Evolutionary conservation across 2,888 invertebrate genomes (phyloP), one percentile per base, ranked within the genome.

Genomic region (Achlya flavicornis): DNA sequence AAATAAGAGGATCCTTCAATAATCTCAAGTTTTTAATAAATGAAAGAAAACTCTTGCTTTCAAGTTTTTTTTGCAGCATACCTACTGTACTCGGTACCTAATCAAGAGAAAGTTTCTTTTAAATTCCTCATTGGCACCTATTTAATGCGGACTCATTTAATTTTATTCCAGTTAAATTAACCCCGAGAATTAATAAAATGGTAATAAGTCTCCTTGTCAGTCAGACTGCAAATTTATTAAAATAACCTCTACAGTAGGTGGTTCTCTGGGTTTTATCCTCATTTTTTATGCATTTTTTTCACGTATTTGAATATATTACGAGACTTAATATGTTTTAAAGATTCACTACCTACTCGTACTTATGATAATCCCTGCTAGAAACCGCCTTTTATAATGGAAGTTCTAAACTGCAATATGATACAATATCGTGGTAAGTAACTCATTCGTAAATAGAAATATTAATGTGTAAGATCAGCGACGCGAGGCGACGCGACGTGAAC

Each of bases 161-260:
- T 41, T 41, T 41, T 41, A 41, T 80, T 84, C 80, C 77, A 86
- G 85, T 86, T 84, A 83, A 87, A 88, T 89, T 87, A 85, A 83
- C 81, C 73, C 73, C 67, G 59, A 63, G 78, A 68, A 86, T 88
- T 89, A 89, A 90, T 89, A 88, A 89, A 88, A 90, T 90, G 90
- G 80, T 83, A 90, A 90, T 90, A 69, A 64, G 64, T 63, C 69
- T 76, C 71, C 69, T 64, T 66, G 53, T 69, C 68, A 61, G 61
- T 59, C 63, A 57, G 63, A 33, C 60, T 70, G 71, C 69, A 74
- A 70, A 80, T 63, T 75, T 73, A 75, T 77, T 74, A 73, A 76
- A 73, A 32, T 58, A 26, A 14, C 12, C 64, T 66, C 61, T 66
- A 59, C 46, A 57, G 4, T 48, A 16, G 16, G n/a, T 53, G 6